Conservation (phyloP, 2,113 vertebrate species). For the Hyla sarda region DNA sequence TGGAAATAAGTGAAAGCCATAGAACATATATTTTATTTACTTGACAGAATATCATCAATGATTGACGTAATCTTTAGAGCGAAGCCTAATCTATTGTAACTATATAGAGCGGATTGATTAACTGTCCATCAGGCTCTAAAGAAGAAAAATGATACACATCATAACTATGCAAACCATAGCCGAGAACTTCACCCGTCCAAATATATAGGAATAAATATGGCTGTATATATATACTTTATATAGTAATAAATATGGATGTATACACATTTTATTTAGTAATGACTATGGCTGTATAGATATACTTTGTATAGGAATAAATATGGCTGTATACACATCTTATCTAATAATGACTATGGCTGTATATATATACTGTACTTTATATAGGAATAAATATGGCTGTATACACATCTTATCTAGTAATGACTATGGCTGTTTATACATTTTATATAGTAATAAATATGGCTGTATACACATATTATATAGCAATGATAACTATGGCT, state of each 20-base stretch:
- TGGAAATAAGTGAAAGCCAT: not conserved
- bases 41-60: not conserved
- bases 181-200: not conserved
- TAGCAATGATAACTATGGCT: not conserved
- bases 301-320: not conserved
- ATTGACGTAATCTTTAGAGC: slow-evolving; percentile 21
- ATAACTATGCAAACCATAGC: not conserved
- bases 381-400: too few species aligned
- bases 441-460: too few species aligned
- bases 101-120: not conserved
- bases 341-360: not conserved
- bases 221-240: not conserved
- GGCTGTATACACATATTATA: not conserved
- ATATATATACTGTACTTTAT: too few species aligned
- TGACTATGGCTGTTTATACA: too few species aligned
- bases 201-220: not conserved
- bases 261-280: not conserved
- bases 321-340: not conserved
- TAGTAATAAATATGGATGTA: not conserved
- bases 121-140: not conserved
- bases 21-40: not conserved
- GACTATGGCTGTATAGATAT: not conserved
- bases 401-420: too few species aligned
- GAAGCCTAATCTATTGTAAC: slow-evolving; percentile 12
- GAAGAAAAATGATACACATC: not conserved